These are phyloP conservation scores for Gryon sp. DNA, from an alignment of 1,140 invertebrate genomes.

Conservation along the genomic window DNA sequence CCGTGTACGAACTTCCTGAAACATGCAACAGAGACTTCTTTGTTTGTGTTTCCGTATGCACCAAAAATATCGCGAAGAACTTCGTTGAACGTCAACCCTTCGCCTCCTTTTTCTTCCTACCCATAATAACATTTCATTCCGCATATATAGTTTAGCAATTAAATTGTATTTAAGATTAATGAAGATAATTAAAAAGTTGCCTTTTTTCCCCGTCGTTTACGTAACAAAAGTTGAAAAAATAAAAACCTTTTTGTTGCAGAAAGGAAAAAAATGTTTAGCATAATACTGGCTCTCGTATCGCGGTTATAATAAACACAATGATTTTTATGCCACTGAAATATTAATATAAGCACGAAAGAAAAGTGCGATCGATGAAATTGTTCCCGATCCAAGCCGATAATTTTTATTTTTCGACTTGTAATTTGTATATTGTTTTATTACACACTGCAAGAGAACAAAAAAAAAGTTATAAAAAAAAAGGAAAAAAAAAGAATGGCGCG, in stretches of 20 bases:
- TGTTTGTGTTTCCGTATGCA: conserved; percentile 29
- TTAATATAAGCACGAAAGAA: conserved; percentile 42
- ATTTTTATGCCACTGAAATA: conserved; percentile 25
- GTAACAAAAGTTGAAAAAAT: too few relatives aligned
- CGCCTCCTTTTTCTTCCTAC: too few relatives aligned
- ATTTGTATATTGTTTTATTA: conserved; percentile 46
- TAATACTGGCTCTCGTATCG: neutral
- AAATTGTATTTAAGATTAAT: too few relatives aligned
- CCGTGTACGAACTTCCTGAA: conserved; percentile 30
- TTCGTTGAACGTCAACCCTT: conserved; percentile 4
- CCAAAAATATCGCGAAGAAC: conserved; percentile 36
- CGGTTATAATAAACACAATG: conserved; percentile 20
- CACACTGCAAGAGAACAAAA: neutral
- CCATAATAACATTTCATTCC: too few relatives aligned
- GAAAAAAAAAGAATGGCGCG: too few relatives aligned
- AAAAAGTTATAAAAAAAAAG: neutral
- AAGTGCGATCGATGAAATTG: conserved; percentile 39
- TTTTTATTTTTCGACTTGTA: conserved; percentile 40
- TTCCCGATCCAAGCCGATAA: conserved; percentile 21
- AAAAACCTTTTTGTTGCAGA: too few relatives aligned
- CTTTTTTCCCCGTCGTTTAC: too few relatives aligned
- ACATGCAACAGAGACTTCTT: conserved; percentile 39
- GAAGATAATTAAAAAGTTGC: too few relatives aligned
- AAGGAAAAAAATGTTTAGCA: neutral
- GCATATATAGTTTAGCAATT: too few relatives aligned